Conservation (phyloP, 2,113 vertebrate species). For the Tragulus kanchil region DNA sequence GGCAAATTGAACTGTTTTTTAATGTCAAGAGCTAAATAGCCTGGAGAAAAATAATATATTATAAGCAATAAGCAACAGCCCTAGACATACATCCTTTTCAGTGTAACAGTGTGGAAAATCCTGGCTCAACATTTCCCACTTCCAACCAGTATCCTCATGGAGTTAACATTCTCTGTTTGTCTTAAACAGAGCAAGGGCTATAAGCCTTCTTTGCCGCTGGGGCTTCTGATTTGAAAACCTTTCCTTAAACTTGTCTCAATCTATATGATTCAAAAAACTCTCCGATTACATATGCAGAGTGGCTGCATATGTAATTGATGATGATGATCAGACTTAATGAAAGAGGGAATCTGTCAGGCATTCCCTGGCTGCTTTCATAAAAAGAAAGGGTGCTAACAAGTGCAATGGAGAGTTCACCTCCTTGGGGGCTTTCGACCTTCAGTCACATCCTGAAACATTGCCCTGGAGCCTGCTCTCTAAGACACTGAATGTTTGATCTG, state of each 20-base stretch:
- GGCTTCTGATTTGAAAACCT: neutral
- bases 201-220: no score
- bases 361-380: neutral
- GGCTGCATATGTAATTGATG: slow-evolving; percentile 21
- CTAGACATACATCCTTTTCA: neutral
- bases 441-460: neutral
- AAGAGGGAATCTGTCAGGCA: slow-evolving; percentile 2
- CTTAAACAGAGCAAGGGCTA: neutral
- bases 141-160: neutral
- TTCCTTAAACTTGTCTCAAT: neutral
- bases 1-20: slow-evolving; percentile 52
- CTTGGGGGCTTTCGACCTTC: neutral
- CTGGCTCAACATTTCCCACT: neutral
- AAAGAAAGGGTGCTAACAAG: neutral
- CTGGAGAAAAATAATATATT: neutral
- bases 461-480: neutral
- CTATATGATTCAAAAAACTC: neutral
- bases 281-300: neutral
- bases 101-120: neutral
- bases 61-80: neutral
- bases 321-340: neutral
- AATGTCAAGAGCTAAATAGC: slow-evolving; percentile 19
- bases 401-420: neutral
- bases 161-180: neutral
- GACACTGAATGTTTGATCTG: neutral